Evolutionary conservation across 1,140 invertebrate species (phyloP).

Genomic region (Bombus superbus): DNA sequence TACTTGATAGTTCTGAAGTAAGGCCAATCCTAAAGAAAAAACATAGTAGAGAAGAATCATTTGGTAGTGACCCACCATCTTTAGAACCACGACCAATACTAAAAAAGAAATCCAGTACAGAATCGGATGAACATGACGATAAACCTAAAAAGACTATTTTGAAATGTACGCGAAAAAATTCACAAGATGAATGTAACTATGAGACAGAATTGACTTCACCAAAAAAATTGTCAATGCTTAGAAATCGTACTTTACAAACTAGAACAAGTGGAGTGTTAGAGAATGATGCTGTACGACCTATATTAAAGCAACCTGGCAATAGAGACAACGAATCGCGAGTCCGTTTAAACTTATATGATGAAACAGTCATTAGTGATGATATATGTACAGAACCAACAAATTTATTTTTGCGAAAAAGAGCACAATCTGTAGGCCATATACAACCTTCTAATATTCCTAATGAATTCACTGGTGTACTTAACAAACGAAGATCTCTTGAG

Average conservation of each 20-base stretch:
- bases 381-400: constrained; percentile 45
- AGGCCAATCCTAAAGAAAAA: constrained; percentile 92
- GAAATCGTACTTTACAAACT: constrained; percentile 62
- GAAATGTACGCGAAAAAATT: constrained; percentile 88
- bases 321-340: constrained; percentile 58
- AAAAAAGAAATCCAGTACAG: constrained; percentile 92
- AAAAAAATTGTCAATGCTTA: constrained; percentile 70
- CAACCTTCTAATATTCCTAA: constrained; percentile 48
- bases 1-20: constrained; percentile 84
- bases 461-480: constrained; percentile 47
- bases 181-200: constrained; percentile 77
- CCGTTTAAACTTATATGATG: constrained; percentile 49
- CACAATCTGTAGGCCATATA: constrained; percentile 71
- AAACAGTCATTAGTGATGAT: constrained; percentile 32
- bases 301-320: constrained; percentile 67
- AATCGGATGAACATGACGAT: constrained; percentile 90
- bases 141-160: constrained; percentile 90
- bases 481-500: constrained; percentile 64
- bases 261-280: constrained; percentile 58
- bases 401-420: constrained; percentile 71
- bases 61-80: constrained; percentile 74
- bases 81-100: constrained; percentile 86
- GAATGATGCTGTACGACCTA: constrained; percentile 68
- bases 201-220: constrained; percentile 64
- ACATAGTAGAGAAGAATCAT: constrained; percentile 83